Base-by-base conservation (phyloP, 2,888 invertebrate genomes). In the Penaeus monodon region DNA sequence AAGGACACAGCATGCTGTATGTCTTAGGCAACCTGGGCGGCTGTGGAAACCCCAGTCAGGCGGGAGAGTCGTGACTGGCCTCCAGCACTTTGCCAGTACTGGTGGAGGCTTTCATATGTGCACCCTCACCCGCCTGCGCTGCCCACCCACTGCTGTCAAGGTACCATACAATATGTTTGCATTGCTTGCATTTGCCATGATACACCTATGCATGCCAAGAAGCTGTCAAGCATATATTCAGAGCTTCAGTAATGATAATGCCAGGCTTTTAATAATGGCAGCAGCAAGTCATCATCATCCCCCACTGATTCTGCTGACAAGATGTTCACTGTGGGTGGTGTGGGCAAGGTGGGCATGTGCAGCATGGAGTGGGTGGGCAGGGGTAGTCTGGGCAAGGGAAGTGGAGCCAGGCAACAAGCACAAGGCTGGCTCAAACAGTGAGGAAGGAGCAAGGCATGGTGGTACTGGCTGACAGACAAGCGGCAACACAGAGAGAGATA, bases 401-500 rank as follows among this genome's bases (percentile, higher is more conserved):
- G 29, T 57, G 63, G 79, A 57, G 79, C 84, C 80, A 84, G 84
- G 77, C 81, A 88, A 83, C 86, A 86, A 83, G 86, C 86, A 86
- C 83, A 86, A 86, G 83, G 77, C 78, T 82, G 86, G 86, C 86
- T 78, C 83, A 79, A 79, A 83, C 82, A 86, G 83, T 86, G 76
- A 86, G 83, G 86, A 86, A 83, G 82, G 86, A 88, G 88, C 88
- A 88, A 88, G 88, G 88, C 88, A 86, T 86, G 88, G 88, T 88
- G 83, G 86, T 86, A 86, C 85, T 86, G 88, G 85, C 86, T 88
- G 88, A 88, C 88, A 88, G 88, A 88, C 88, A 88, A 88, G 88
- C 88, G 88, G 88, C 88, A 88, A 88, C 88, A 88, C 88, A 86
- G 88, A 88, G 88, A 88, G 88, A 88, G 88, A 88, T 88, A 83